phyloP scores from a whole-genome alignment of 2,797 vertebrate species.

The Podargus strigoides region DNA sequence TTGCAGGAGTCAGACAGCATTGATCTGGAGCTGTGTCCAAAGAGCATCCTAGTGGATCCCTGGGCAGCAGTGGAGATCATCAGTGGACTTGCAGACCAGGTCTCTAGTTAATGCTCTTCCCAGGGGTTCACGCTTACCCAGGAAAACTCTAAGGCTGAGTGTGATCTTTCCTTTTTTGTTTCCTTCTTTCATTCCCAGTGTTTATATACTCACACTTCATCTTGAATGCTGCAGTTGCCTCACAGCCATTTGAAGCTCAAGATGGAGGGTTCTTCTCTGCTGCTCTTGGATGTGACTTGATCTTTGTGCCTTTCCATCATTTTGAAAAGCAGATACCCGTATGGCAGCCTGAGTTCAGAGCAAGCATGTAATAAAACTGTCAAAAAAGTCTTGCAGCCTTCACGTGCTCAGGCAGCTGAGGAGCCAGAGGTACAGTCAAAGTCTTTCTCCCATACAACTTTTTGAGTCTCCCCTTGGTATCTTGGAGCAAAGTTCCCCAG shows the following conservation, averaged over 20 bases:
- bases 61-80: rapidly evolving
- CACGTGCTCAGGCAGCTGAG: rapidly evolving
- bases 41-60: neutral
- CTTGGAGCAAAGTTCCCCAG: neutral
- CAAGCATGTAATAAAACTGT: neutral
- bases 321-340: neutral
- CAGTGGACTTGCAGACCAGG: neutral
- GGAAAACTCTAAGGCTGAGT: neutral
- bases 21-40: neutral
- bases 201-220: neutral
- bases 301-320: neutral
- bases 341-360: neutral
- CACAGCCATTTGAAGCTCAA: neutral
- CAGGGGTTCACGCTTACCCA: neutral
- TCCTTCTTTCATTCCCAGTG: neutral
- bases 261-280: neutral
- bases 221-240: neutral
- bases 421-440: neutral
- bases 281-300: neutral
- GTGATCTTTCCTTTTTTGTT: neutral
- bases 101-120: neutral
- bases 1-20: neutral
- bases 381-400: neutral
- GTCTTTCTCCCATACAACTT: neutral
- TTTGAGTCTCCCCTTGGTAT: neutral